Conservation (phyloP, 2,797 vertebrate species). For the Notolabrus celidotus region DNA sequence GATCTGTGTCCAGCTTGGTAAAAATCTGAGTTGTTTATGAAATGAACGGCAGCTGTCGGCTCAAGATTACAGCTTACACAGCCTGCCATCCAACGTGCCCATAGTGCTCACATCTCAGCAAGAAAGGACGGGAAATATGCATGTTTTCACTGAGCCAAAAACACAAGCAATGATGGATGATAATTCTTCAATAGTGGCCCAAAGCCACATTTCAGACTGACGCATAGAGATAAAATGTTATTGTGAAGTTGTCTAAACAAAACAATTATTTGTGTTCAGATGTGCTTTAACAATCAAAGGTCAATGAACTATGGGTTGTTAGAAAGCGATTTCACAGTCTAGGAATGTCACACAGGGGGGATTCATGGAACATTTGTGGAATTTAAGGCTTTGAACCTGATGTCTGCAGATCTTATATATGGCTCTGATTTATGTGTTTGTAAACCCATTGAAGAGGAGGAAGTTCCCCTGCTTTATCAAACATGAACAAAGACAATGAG, state of each 20-base stretch:
- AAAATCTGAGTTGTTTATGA: constrained; percentile 41
- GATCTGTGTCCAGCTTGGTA: constrained; percentile 28
- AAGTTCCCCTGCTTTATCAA: not conserved
- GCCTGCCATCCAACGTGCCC: constrained; percentile 15
- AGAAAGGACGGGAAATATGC: constrained; percentile 63
- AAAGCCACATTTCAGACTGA: constrained; percentile 68
- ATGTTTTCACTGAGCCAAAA: constrained; percentile 60
- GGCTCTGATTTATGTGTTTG: constrained; percentile 11
- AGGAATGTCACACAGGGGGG: constrained; percentile 43
- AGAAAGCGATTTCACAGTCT: constrained; percentile 32
- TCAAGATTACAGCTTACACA: constrained; percentile 48
- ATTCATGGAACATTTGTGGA: constrained; percentile 34
- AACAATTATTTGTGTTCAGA: constrained; percentile 54
- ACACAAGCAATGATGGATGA: constrained; percentile 77
- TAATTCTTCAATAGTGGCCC: constrained; percentile 77
- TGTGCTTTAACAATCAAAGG: constrained; percentile 49
- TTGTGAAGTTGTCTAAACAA: constrained; percentile 68
- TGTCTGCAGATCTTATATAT: constrained; percentile 6
- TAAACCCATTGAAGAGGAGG: not conserved
- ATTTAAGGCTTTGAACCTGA: constrained; percentile 22
- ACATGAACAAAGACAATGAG: constrained; percentile 21
- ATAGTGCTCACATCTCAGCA: constrained; percentile 27
- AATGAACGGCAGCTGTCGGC: constrained; percentile 44
- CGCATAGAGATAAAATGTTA: constrained; percentile 65
- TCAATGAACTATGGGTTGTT: constrained; percentile 52